Conservation (phyloP, 2,797 vertebrate genomes). For the Decapterus maruadsi region DNA sequence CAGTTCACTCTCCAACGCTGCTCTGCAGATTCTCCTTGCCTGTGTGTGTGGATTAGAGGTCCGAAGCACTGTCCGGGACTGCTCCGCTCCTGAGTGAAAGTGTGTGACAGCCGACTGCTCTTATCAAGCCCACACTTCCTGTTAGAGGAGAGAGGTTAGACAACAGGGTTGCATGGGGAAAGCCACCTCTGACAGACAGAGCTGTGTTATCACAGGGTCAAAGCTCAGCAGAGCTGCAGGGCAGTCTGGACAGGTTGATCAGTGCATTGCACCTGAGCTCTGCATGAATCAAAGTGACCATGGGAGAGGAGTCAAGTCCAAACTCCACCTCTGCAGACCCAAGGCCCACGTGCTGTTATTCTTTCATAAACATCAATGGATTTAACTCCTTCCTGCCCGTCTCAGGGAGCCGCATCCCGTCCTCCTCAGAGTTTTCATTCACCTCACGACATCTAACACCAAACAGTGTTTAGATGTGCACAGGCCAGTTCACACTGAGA, state of each 20-base stretch:
- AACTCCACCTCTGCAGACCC: conserved; percentile 50
- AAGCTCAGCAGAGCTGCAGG: conserved; percentile 39
- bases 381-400: no score
- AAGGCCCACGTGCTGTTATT: neutral
- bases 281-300: conserved; percentile 16
- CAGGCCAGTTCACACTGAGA: no score
- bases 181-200: neutral
- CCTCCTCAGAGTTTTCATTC: no score
- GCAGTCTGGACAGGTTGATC: neutral
- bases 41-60: conserved; percentile 40
- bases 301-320: conserved; percentile 21
- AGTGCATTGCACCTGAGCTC: conserved; percentile 17
- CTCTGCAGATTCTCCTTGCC: neutral
- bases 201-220: conserved; percentile 28
- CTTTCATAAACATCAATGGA: neutral
- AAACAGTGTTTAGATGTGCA: no score
- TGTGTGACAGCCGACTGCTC: no score
- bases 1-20: neutral
- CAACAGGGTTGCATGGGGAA: neutral
- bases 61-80: conserved; percentile 67
- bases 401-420: no score
- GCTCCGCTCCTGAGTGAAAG: conserved; percentile 29
- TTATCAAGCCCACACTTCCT: conserved; percentile 15
- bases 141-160: neutral
- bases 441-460: no score